Conservation (phyloP, 2,797 vertebrate genomes). For the Masticophis lateralis region DNA sequence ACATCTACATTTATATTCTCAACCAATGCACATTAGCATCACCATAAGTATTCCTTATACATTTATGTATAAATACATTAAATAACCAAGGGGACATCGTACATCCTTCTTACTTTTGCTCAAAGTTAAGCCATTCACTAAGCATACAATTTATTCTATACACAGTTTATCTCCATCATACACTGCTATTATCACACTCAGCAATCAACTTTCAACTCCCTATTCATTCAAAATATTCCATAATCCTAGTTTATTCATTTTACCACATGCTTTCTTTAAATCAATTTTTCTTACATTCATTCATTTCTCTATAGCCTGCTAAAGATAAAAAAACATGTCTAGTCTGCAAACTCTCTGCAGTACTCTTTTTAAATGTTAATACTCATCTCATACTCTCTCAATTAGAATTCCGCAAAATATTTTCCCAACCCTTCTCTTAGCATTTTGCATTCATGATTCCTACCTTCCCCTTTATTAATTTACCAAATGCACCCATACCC, state of each 20-base stretch:
- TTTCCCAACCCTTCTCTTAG: not conserved
- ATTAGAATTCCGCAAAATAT: not conserved
- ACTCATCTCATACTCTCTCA: not conserved
- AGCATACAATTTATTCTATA: not conserved
- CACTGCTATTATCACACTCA: not conserved
- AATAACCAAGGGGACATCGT: not conserved
- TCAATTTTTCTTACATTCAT: not conserved
- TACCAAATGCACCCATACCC: not conserved
- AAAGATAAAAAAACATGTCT: not conserved
- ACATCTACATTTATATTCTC: not conserved
- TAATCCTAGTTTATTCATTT: not conserved
- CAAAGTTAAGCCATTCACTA: not conserved
- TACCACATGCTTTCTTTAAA: not conserved
- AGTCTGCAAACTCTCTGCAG: not conserved
- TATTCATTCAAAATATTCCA: not conserved
- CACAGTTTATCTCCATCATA: not conserved
- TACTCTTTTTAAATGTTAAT: not conserved
- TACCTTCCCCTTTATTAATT: not conserved
- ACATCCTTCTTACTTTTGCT: not conserved
- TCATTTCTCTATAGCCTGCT: not conserved
- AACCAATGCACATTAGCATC: not conserved
- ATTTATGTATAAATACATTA: not conserved
- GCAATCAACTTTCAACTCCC: not conserved
- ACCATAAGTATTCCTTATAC: not conserved
- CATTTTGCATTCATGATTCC: not conserved